Conservation (phyloP, 2,888 invertebrate genomes). For the Synanthedon vespiformis region DNA sequence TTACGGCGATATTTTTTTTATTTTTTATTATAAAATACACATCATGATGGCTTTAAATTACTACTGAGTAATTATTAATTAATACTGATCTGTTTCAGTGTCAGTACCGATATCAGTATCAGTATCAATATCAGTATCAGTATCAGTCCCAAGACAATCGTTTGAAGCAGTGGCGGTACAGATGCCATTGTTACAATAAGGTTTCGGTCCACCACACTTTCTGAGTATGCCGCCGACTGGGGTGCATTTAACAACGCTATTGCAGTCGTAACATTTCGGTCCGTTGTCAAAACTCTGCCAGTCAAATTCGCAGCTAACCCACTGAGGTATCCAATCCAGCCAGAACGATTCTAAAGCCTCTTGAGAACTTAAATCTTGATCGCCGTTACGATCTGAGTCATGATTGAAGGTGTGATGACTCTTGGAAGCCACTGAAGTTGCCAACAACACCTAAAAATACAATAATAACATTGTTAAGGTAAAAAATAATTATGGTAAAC, state of each 20-base stretch:
- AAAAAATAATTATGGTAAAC: too few relatives aligned
- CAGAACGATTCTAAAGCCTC: neutral
- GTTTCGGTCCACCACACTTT: constrained; percentile 5
- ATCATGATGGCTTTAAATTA: too few relatives aligned
- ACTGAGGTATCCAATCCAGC: constrained; percentile 5
- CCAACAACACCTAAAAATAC: too few relatives aligned
- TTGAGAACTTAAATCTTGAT: too few relatives aligned
- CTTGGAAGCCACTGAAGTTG: too few relatives aligned
- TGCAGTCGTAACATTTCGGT: constrained; percentile 9
- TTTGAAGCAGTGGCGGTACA: constrained; percentile 5
- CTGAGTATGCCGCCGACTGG: constrained; percentile 9
- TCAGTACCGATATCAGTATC: neutral
- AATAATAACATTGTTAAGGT: too few relatives aligned
- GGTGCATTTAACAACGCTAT: constrained; percentile 6
- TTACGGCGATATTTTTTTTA: too few relatives aligned
- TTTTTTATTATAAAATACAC: too few relatives aligned
- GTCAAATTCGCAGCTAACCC: constrained; percentile 9
- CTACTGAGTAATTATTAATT: too few relatives aligned
- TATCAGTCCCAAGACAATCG: constrained; percentile 3
- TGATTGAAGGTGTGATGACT: too few relatives aligned
- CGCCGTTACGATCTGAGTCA: too few relatives aligned
- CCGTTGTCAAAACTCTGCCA: constrained; percentile 1
- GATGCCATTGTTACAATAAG: constrained; percentile 8
- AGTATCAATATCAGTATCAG: neutral
- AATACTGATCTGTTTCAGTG: neutral